Base-by-base conservation (phyloP, 2,888 invertebrate genomes). In the Eurytoma adleriae region DNA sequence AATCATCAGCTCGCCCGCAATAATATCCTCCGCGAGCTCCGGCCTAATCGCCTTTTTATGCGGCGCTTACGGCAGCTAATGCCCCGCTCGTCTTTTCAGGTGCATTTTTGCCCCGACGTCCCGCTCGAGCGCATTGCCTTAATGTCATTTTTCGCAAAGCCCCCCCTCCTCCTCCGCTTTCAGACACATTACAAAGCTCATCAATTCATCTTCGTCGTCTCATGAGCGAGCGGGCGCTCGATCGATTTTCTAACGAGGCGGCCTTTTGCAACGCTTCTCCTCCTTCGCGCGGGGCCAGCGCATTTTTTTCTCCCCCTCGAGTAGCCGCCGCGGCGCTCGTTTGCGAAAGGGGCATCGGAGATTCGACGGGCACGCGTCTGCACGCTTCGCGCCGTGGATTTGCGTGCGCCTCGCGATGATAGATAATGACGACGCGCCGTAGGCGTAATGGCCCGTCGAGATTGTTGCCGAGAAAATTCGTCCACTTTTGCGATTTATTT, bases 191-290 rank as follows among this genome's bases (percentile, higher is more conserved):
- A 78, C 78, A 71, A 78, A 78, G 76, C 66, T 78, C 78, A 66
- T 78, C 78, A 66, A 78, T 78, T 78, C 71, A 78, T 78, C 78
- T 78, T 78, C 78, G 59, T 71, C 70, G 54, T 24, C n/a, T 20
- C 56, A 12, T 3, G 57, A 56, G 54, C n/a, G 69, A 16, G 27
- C 57, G 40, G 3, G 4, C 40, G 56, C 61, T 73, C 68, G 76
- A 76, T 76, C 76, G 76, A 76, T 76, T 76, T 76, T 69, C 76
- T 68, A 61, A 62, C 76, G 76, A 68, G 69, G 54, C 18, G 40
- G 56, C 16, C 48, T 66, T 56, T 40, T 56, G 74, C 16, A 74
- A 74, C 52, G 13, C 14, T 40, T 27, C 13, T 10, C 10, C 54
- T 10, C 66, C 14, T 13, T 1, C 10, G 14, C 10, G 14, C 40